Evolutionary conservation across 2,797 vertebrate species (phyloP).

Genomic region (Antrozous pallidus): DNA sequence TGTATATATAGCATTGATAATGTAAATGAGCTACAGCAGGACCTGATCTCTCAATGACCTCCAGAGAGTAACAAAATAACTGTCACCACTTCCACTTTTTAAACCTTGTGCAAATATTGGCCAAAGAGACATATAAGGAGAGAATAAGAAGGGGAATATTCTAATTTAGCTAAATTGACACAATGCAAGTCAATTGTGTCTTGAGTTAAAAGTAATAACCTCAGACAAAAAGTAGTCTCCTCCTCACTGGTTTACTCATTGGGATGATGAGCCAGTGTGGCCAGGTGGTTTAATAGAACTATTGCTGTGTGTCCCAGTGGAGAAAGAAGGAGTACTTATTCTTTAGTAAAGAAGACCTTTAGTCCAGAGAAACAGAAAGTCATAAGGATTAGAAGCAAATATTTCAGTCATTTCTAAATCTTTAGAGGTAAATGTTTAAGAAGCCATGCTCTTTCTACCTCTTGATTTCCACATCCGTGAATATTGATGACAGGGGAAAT

Average conservation of each 20-base stretch:
- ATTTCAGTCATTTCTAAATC: not conserved
- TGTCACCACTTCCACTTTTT: not conserved
- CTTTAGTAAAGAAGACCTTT: not conserved
- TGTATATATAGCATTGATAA: not conserved
- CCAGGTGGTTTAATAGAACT: not conserved
- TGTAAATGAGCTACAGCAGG: too few species aligned
- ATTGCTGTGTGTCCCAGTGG: not conserved
- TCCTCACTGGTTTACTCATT: not conserved
- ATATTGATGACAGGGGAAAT: not conserved
- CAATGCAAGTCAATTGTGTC: not conserved
- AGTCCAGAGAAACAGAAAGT: not conserved
- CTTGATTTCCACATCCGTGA: not conserved
- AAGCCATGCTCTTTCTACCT: not conserved
- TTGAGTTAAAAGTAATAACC: not conserved
- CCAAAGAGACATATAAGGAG: not conserved
- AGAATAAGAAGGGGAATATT: not conserved
- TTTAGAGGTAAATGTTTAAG: not conserved
- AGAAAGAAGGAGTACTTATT: not conserved
- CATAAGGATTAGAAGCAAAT: not conserved
- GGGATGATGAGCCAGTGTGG: not conserved
- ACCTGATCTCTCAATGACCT: not conserved
- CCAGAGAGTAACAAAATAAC: not conserved
- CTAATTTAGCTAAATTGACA: not conserved
- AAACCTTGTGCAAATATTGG: not conserved
- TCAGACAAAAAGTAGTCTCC: not conserved